Percentiles rank a stretch among this genome's conserved stretches.
These are phyloP conservation scores for Tetheella fluctuosa DNA, from an alignment of 2,888 invertebrate genomes.

Conservation along the genomic window DNA sequence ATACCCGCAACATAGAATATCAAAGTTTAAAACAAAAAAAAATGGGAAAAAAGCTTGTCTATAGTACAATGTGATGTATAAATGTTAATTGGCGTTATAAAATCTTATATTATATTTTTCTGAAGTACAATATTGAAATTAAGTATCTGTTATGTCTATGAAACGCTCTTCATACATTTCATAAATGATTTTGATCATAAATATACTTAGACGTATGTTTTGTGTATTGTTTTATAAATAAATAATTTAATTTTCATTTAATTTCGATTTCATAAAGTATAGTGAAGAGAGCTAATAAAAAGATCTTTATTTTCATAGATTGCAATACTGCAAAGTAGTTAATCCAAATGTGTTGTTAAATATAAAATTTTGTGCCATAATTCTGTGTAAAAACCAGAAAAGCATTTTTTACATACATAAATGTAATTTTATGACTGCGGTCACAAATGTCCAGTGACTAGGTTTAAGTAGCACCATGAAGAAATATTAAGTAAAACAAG, in stretches of 20 bases:
- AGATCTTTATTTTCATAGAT: slow-evolving; percentile 4
- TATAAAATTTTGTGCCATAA: slow-evolving; percentile 1
- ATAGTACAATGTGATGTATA: not conserved
- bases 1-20: not conserved
- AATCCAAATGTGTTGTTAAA: not conserved
- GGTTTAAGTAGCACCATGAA: not conserved
- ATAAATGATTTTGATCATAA: not conserved
- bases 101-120: not conserved
- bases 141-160: not conserved
- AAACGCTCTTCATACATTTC: not conserved
- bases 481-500: not conserved
- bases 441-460: not conserved
- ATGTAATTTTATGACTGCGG: not conserved
- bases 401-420: not conserved
- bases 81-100: not conserved
- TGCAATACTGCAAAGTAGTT: not conserved
- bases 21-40: not conserved
- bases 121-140: not conserved
- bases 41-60: too few relatives aligned
- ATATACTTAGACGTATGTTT: too few relatives aligned
- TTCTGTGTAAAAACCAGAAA: not conserved
- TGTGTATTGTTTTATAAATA: too few relatives aligned
- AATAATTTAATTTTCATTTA: too few relatives aligned
- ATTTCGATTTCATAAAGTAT: not conserved
- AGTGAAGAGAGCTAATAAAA: slow-evolving; percentile 11